Percentiles rank a stretch among this genome's conserved stretches.
phyloP scores from a whole-genome alignment of 2,113 vertebrate species.

The Noturus placidus region DNA sequence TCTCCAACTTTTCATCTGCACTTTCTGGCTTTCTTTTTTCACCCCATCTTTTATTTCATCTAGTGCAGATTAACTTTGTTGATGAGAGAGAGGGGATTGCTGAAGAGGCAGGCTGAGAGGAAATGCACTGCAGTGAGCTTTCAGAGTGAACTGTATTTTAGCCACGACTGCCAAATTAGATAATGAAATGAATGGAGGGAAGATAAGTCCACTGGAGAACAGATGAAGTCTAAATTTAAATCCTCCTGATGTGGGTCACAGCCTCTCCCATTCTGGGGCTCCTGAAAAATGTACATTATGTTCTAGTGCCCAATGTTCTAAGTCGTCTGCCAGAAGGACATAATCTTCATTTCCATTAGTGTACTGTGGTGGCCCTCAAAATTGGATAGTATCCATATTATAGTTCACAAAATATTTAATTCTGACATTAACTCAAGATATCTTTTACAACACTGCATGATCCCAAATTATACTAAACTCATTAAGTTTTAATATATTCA shows the following conservation, averaged over 20 bases:
- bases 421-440: not conserved
- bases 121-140: slow-evolving; percentile 63
- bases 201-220: slow-evolving; percentile 61
- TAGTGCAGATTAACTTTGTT: slow-evolving; percentile 61
- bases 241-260: slow-evolving; percentile 60
- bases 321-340: not conserved
- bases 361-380: not conserved
- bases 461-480: not conserved
- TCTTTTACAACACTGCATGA: not conserved
- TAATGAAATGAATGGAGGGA: slow-evolving; percentile 65
- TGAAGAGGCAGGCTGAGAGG: slow-evolving; percentile 66
- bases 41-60: not conserved
- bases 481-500: not conserved
- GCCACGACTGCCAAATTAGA: slow-evolving; percentile 69
- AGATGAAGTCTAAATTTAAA: slow-evolving; percentile 72
- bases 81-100: slow-evolving; percentile 62
- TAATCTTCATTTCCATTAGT: not conserved
- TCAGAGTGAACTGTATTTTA: slow-evolving; percentile 72
- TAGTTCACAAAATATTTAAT: not conserved
- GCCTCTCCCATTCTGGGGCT: slow-evolving; percentile 21
- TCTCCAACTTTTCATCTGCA: slow-evolving; percentile 20
- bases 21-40: slow-evolving; percentile 12
- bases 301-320: slow-evolving; percentile 6
- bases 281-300: slow-evolving; percentile 30
- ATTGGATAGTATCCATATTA: not conserved